Base-by-base conservation (phyloP, 2,888 invertebrate genomes). In the Tenthredo distinguenda region DNA sequence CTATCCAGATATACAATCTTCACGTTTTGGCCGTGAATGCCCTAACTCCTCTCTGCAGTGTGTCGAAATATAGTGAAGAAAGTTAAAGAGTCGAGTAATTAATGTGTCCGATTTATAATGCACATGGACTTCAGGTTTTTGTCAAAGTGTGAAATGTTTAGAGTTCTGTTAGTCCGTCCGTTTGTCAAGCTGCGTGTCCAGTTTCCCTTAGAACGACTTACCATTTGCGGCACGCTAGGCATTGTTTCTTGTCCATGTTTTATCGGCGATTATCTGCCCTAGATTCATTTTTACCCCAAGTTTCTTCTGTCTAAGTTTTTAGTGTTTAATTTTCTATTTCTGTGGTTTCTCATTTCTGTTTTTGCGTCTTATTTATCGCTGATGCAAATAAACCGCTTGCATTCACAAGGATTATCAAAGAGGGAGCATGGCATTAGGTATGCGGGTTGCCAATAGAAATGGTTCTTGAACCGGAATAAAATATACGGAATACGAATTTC, bases 131-230 rank as follows among this genome's bases (percentile, higher is more conserved):
- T 62, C 15, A 15, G 21, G 62, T 34, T 81, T 58, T 37, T 62
- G 40, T 40, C 58, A 50, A 18, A 40, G 58, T 37, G 15, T 62
- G 26, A 81, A 58, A n/a, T n/a, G 62, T 37, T 81, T 7, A 40
- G 9, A n/a, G 21, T 81, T 81, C 40, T 40, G 81, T 81, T 62
- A 37, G n/a, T 21, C 15, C 21, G 37, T 81, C 58, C 21, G 58
- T 81, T 81, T 62, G 81, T 81, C 81, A 81, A 62, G 62, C 81
- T 81, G 81, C 81, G 81, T 81, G 81, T 81, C 62, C 34, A 40
- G 12, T 81, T 81, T 81, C 62, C 34, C 62, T 81, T 62, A 34
- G 34, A 50, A 37, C 21, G 21, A n/a, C 7, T 81, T 62, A 62
- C 37, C 58, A 62, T 26, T 15, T 40, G 40, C 40, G 15, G 81